Evolutionary conservation across 2,113 vertebrate genomes (phyloP).

Genomic region (Osmerus eperlanus): DNA sequence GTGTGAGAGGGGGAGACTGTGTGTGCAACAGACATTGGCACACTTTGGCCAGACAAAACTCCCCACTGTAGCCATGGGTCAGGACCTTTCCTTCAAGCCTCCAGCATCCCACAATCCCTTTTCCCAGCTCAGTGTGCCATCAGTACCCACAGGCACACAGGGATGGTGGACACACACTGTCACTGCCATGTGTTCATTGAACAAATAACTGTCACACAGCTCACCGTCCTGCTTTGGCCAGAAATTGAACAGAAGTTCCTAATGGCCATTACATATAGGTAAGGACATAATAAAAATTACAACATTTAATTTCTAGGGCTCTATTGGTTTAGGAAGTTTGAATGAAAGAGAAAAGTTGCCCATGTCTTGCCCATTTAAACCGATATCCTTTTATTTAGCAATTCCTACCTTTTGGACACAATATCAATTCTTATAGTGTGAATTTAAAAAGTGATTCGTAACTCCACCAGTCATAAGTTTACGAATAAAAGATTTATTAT

Average conservation of each 20-base stretch:
- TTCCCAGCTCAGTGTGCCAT: constrained; percentile 18
- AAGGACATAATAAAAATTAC: too few relatives aligned
- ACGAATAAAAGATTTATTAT: too few relatives aligned
- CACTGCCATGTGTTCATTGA: constrained; percentile 57
- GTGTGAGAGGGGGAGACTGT: constrained; percentile 17
- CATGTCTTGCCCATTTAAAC: too few relatives aligned
- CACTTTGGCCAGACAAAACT: constrained; percentile 21
- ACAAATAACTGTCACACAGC: constrained; percentile 32
- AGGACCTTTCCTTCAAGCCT: constrained; percentile 38
- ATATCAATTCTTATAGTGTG: too few relatives aligned
- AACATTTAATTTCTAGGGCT: too few relatives aligned
- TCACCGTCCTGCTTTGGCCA: constrained; percentile 11
- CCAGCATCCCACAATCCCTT: constrained; percentile 29
- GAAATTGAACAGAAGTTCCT: constrained; percentile 12
- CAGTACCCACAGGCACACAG: constrained; percentile 37
- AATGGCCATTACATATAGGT: constrained; percentile 13
- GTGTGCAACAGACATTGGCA: not conserved
- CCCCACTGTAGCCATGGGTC: constrained; percentile 56
- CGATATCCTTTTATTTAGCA: too few relatives aligned
- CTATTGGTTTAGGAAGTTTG: too few relatives aligned
- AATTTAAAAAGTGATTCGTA: too few relatives aligned
- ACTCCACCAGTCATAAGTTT: too few relatives aligned
- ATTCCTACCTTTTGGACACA: too few relatives aligned
- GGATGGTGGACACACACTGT: constrained; percentile 40
- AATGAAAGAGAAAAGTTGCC: too few relatives aligned